Base-by-base conservation (phyloP, 2,113 vertebrate genomes). In the Penelope pileata region DNA sequence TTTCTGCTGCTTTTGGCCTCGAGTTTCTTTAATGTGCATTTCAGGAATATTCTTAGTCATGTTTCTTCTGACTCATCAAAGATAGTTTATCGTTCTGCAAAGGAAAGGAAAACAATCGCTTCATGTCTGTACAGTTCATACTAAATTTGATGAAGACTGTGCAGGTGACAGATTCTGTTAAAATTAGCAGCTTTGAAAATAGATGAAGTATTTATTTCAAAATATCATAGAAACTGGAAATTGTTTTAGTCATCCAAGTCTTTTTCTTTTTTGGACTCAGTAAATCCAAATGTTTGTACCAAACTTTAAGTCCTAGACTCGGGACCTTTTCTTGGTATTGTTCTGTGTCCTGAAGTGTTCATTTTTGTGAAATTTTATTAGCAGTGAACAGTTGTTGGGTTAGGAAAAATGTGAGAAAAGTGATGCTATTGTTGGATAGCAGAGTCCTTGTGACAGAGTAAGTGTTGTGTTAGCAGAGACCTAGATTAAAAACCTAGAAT, bases 121-220 rank as follows among this genome's bases (percentile, higher is more conserved):
- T 91, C 23, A 8, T 60, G 17, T 27, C n/a, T 90, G 69, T 86
- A 18, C 40, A 29, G 43, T 77, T 74, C 53, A 30, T 43, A 15
- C 6, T 53, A 68, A 23, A 21, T 64, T 59, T 77, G 53, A 38
- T 89, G 40, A 72, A 40, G 77, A 18, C 45, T 88, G 87, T 91
- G 91, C 83, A 93, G 79, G 80, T 88, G 83, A 96, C 62, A 51
- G 48, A 24, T 85, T 51, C 75, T 16, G 17, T 68, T 88, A 76
- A 82, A 93, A 88, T 50, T 32, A 86, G 40, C 51, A 90, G 47
- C 73, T 93, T 94, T 95, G 83, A 75, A 92, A 91, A 74, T 51
- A 91, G 19, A 66, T 75, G 73, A 51, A 58, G 40, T 48, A 40
- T 94, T 96, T 93, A 78, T 94, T 93, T 78, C 73, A 58, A 90